These are phyloP conservation scores for Teleiodes luculella DNA, from an alignment of 2,888 invertebrate species.

Conservation along the genomic window DNA sequence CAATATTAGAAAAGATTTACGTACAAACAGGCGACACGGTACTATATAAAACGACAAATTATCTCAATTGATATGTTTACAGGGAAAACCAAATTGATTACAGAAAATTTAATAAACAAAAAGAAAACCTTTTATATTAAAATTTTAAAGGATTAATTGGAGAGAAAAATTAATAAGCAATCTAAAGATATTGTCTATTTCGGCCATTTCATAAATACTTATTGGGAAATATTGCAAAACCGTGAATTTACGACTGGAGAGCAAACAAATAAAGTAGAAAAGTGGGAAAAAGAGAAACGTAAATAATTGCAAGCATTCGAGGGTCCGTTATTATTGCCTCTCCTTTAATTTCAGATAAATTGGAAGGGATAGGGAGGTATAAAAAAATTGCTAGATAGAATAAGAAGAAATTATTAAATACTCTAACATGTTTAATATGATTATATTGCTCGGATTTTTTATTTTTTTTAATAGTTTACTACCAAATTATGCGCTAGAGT, in stretches of 20 bases:
- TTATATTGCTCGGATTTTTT: no score
- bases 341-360: constrained; percentile 1
- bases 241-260: not conserved
- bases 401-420: not conserved
- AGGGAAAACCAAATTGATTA: no score
- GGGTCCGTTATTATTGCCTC: not conserved
- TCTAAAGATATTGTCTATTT: not conserved
- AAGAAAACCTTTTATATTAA: no score
- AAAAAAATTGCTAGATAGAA: not conserved
- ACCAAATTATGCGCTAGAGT: no score
- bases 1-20: constrained; percentile 5
- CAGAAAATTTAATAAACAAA: no score
- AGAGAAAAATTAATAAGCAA: not conserved
- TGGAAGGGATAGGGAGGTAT: not conserved
- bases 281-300: not conserved
- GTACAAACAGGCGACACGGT: not conserved
- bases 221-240: not conserved
- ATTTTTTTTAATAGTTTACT: no score
- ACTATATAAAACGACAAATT: not conserved
- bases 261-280: constrained; percentile 4
- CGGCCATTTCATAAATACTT: not conserved
- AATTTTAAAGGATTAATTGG: no score
- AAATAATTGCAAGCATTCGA: constrained; percentile 3
- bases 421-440: no score
- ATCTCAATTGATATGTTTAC: not conserved